Conservation (phyloP, 2,113 vertebrate species). For the Climacteris rufus region DNA sequence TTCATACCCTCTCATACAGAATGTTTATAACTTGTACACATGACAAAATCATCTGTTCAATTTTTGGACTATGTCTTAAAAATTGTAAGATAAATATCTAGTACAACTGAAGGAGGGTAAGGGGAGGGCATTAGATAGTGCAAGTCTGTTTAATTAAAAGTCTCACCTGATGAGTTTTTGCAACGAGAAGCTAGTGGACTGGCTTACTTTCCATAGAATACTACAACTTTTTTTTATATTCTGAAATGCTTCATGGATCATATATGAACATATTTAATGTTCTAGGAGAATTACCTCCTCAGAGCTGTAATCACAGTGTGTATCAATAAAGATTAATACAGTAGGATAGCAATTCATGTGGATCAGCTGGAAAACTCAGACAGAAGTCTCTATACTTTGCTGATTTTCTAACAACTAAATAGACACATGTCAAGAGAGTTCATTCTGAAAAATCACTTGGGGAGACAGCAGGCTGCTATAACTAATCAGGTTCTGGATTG, state of each 20-base stretch:
- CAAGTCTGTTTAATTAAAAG: constrained; percentile 61
- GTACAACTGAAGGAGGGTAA: background rate
- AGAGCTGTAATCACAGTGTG: constrained; percentile 58
- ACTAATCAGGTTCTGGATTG: background rate
- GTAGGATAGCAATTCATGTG: background rate
- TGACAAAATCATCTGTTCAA: background rate
- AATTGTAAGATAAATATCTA: background rate
- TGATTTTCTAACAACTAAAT: background rate
- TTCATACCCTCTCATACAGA: accelerated
- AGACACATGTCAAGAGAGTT: background rate
- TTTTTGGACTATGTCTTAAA: background rate
- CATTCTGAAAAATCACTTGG: background rate
- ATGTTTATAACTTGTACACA: background rate
- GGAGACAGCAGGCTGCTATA: background rate
- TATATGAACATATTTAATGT: constrained; percentile 58
- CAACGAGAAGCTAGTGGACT: constrained; percentile 61
- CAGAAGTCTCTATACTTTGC: background rate
- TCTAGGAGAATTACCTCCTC: constrained; percentile 68
- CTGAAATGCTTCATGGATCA: constrained; percentile 64
- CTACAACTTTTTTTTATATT: constrained; percentile 44
- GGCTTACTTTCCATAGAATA: constrained; percentile 62
- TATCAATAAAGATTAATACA: constrained; percentile 70
- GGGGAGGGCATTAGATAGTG: background rate
- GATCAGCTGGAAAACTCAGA: background rate
- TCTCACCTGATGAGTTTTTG: constrained; percentile 55